Evolutionary conservation across 2,888 invertebrate genomes (phyloP), one percentile per base, ranked within the genome.

Genomic region (Hyppa rectilinea): DNA sequence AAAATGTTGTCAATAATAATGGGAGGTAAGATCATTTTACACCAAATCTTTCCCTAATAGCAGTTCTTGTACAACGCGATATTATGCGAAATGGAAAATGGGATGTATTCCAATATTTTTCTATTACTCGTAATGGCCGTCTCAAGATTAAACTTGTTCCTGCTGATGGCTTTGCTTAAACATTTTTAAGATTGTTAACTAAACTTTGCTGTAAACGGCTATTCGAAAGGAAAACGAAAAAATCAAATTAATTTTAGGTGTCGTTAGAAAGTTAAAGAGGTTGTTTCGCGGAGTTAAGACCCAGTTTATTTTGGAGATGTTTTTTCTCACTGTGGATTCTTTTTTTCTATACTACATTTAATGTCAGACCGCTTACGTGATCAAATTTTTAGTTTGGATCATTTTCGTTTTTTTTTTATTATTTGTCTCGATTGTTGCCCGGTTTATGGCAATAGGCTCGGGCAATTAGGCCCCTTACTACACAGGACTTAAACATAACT

Each of bases 251-350:
- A 69, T 66, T 80, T 71, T 31, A 66, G 40, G 26, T 49, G 56
- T 64, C 55, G 31, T 80, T 82, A 62, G 55, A 36, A 81, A 82
- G 68, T 73, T 69, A 17, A 62, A 53, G 36, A 31, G 63, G 56
- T 43, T 65, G 29, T 63, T 61, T 23, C 3, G 34, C 12, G 4
- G 9, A 71, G 53, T 61, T 74, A 43, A 43, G 36, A 29, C 3
- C 29, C 47, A 49, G 61, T 75, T 49, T 5, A 50, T 53, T n/a
- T n/a, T n/a, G n/a, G n/a, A n/a, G n/a, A n/a, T n/a, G n/a, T n/a
- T n/a, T n/a, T n/a, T n/a, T n/a, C n/a, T n/a, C n/a, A n/a, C n/a
- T n/a, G n/a, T n/a, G n/a, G n/a, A n/a, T n/a, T n/a, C n/a, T n/a
- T n/a, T n/a, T n/a, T n/a, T n/a, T n/a, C n/a, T n/a, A n/a, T n/a